Conservation (phyloP, 2,113 vertebrate genomes). For the Oncorhynchus keta region DNA sequence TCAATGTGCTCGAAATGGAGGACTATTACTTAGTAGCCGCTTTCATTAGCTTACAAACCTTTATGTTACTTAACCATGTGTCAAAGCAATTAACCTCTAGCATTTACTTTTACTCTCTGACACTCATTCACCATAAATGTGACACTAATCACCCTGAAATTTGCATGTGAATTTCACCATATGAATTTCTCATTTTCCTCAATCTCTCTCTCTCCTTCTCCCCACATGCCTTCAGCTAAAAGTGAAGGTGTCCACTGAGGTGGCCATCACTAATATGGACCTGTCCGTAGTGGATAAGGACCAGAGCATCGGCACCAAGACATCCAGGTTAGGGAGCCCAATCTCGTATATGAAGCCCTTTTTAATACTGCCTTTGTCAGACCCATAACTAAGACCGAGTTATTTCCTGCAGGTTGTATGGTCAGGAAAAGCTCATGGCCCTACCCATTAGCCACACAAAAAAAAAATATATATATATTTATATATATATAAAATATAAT, state of each 20-base stretch:
- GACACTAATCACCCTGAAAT: neutral
- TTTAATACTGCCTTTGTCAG: neutral
- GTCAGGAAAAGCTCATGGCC: too few relatives aligned
- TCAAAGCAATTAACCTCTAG: conserved; percentile 1
- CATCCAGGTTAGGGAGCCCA: conserved; percentile 77
- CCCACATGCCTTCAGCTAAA: conserved; percentile 77
- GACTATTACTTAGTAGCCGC: neutral
- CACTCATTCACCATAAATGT: neutral
- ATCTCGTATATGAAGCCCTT: neutral
- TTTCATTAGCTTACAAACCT: neutral
- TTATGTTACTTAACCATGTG: neutral
- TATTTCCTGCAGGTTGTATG: too few relatives aligned
- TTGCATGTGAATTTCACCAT: neutral
- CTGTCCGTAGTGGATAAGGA: conserved; percentile 97
- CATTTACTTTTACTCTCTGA: neutral
- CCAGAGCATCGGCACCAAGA: conserved; percentile 97
- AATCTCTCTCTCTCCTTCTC: neutral
- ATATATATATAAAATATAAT: conserved; percentile 17
- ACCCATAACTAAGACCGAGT: too few relatives aligned
- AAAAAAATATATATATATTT: too few relatives aligned
- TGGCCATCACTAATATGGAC: conserved; percentile 91
- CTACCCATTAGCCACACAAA: too few relatives aligned
- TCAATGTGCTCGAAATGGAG: neutral
- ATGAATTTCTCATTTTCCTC: neutral
- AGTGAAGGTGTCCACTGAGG: conserved; percentile 97